These are phyloP conservation scores for Butorides virescens DNA, from an alignment of 2,113 vertebrate species.

Conservation along the genomic window DNA sequence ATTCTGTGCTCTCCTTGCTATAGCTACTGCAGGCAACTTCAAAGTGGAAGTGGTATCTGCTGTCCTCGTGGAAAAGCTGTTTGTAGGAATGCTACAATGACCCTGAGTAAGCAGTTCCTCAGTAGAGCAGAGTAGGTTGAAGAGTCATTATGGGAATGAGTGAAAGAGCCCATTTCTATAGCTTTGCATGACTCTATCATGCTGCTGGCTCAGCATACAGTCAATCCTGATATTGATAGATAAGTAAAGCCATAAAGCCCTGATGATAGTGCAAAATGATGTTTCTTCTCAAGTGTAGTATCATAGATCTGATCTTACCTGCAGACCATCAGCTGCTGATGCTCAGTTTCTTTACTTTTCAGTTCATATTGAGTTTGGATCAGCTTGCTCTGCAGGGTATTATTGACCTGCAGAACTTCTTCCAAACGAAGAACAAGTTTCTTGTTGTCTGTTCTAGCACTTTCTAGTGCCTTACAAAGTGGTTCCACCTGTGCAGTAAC, in stretches of 20 bases:
- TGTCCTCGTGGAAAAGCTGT: neutral
- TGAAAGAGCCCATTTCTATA: neutral
- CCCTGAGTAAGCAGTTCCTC: neutral
- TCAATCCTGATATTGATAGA: neutral
- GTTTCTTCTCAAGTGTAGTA: neutral
- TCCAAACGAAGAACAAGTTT: constrained; percentile 67
- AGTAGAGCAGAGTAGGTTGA: neutral
- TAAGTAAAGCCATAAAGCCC: neutral
- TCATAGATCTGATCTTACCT: constrained; percentile 39
- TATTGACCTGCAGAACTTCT: constrained; percentile 63
- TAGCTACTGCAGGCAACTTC: neutral
- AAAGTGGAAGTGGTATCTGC: neutral
- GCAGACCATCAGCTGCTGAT: constrained; percentile 43
- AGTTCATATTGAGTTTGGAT: constrained; percentile 45
- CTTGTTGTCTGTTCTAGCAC: constrained; percentile 65
- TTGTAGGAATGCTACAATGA: neutral
- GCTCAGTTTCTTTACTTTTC: constrained; percentile 60
- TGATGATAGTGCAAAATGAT: neutral
- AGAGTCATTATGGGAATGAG: neutral
- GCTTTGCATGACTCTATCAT: neutral
- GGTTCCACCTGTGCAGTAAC: constrained; percentile 55
- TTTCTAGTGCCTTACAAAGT: constrained; percentile 65
- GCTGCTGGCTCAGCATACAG: neutral
- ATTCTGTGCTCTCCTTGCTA: neutral
- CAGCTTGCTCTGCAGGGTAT: constrained; percentile 56